A percentile compares a stretch with the other conserved stretches of the same genome.
These are phyloP conservation scores for Ormyrus rosae DNA, from an alignment of 2,888 invertebrate genomes.

Conservation along the genomic window DNA sequence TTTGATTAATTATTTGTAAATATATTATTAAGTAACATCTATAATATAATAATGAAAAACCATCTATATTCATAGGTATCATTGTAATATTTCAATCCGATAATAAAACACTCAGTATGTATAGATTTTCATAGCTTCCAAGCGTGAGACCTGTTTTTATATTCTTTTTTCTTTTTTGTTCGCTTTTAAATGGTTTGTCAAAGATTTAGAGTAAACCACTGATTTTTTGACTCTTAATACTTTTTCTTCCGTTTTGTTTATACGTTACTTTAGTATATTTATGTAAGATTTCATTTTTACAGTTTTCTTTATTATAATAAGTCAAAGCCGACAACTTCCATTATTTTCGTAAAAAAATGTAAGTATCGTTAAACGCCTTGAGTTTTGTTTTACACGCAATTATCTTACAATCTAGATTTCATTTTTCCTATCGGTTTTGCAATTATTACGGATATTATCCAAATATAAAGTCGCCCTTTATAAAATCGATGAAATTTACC, in stretches of 20 bases:
- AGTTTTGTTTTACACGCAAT: slow-evolving; percentile 55
- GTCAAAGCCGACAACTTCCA: slow-evolving; percentile 59
- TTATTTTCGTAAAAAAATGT: slow-evolving; percentile 60
- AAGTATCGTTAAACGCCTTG: slow-evolving; percentile 44
- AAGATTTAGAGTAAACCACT: neutral
- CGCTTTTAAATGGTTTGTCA: slow-evolving; percentile 16
- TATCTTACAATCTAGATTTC: slow-evolving; percentile 61
- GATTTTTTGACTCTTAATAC: slow-evolving; percentile 19
- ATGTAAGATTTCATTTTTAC: slow-evolving; percentile 31
- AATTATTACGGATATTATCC: slow-evolving; percentile 55
- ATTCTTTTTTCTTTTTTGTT: slow-evolving; percentile 30
- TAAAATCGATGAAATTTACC: slow-evolving; percentile 63
- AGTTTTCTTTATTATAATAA: slow-evolving; percentile 41
- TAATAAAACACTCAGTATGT: slow-evolving; percentile 71
- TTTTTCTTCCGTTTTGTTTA: slow-evolving; percentile 25
- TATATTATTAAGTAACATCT: slow-evolving; percentile 74
- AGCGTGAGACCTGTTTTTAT: slow-evolving; percentile 60
- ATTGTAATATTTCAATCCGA: slow-evolving; percentile 69
- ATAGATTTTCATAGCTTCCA: slow-evolving; percentile 66
- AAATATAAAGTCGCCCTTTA: slow-evolving; percentile 50
- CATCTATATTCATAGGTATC: slow-evolving; percentile 71
- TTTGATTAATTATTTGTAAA: slow-evolving; percentile 72
- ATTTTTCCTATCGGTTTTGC: slow-evolving; percentile 37
- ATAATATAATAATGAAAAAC: slow-evolving; percentile 74
- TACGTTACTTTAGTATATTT: slow-evolving; percentile 47